Evolutionary conservation across 1,140 invertebrate genomes (phyloP).

Genomic region (Drosophila mayri): DNA sequence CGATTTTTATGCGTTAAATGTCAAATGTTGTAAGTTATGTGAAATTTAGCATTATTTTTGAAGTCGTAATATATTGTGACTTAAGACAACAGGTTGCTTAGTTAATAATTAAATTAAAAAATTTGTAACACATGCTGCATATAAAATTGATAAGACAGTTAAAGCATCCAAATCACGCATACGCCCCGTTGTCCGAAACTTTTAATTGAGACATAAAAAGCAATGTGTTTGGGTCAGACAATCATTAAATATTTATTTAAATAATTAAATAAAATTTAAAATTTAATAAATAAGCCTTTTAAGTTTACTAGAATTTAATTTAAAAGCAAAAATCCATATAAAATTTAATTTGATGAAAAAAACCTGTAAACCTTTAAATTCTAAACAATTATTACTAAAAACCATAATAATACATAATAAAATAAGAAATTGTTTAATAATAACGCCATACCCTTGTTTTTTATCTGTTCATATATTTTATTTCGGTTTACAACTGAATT

Average conservation of each 20-base stretch:
- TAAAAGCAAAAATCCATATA: neutral
- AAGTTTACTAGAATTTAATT: too few species aligned
- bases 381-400: too few species aligned
- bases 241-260: neutral
- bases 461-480: too few species aligned
- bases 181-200: conserved; percentile 6
- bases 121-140: conserved; percentile 6
- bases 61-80: neutral
- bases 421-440: too few species aligned
- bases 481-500: too few species aligned
- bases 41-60: neutral
- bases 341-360: neutral
- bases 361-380: too few species aligned
- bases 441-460: too few species aligned
- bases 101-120: too few species aligned
- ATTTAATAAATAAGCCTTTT: neutral
- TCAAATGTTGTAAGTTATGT: neutral
- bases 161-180: conserved; percentile 2
- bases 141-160: neutral
- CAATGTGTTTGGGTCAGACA: neutral
- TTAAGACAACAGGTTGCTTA: neutral
- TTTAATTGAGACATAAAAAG: neutral
- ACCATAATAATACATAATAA: too few species aligned
- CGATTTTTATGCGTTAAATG: conserved; percentile 28
- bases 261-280: neutral